phyloP scores from a whole-genome alignment of 2,797 vertebrate genomes.

The Mormyrus hasselquistii region DNA sequence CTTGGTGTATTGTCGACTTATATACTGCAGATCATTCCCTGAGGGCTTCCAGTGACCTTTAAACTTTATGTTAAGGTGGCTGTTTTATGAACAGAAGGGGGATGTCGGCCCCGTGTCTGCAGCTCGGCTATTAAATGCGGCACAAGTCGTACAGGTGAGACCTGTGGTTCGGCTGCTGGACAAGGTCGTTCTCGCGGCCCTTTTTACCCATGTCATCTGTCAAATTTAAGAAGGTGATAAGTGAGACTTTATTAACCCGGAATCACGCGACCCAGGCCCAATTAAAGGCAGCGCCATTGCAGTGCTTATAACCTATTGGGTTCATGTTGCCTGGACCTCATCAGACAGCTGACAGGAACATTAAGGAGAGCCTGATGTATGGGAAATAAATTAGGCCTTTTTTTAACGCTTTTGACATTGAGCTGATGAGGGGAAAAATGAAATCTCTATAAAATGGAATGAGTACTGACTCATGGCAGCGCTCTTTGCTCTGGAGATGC shows the following conservation, averaged over 20 bases:
- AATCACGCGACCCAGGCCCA: constrained; percentile 39
- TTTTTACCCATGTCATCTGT: constrained; percentile 25
- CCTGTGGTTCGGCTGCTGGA: not conserved
- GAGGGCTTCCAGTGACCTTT: not conserved
- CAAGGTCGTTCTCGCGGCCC: constrained; percentile 34
- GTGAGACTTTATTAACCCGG: constrained; percentile 35
- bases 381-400: constrained; percentile 54
- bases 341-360: constrained; percentile 52
- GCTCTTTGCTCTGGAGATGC: not conserved
- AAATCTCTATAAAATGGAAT: constrained; percentile 44
- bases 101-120: not conserved
- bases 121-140: not conserved
- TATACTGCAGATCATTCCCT: not conserved
- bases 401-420: constrained; percentile 47
- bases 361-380: constrained; percentile 51
- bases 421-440: constrained; percentile 45
- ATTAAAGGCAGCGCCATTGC: constrained; percentile 34
- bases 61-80: not conserved
- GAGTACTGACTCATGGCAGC: constrained; percentile 38
- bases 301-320: constrained; percentile 29
- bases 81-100: not conserved
- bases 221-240: constrained; percentile 41
- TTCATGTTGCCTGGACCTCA: constrained; percentile 49
- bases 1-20: not conserved
- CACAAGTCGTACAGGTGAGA: not conserved